Conservation (phyloP, 2,888 invertebrate genomes). For the Drosophila heteroneura region DNA sequence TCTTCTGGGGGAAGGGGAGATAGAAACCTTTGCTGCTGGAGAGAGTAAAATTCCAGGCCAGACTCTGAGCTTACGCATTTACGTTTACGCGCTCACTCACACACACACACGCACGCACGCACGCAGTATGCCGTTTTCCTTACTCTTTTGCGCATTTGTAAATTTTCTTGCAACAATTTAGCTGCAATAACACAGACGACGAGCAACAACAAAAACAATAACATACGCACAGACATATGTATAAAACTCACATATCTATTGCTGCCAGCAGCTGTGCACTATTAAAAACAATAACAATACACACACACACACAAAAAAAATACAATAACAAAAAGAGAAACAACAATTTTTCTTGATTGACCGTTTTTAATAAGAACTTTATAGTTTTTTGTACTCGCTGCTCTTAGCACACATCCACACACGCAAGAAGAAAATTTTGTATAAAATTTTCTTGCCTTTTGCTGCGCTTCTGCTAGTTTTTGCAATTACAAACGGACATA, state of each 20-base stretch:
- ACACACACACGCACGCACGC: constrained; percentile 8
- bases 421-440: constrained; percentile 55
- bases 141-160: constrained; percentile 52
- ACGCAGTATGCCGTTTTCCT: constrained; percentile 40
- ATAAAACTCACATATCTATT: constrained; percentile 52
- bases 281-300: constrained; percentile 52
- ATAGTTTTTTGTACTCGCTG: constrained; percentile 37
- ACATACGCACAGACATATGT: constrained; percentile 16
- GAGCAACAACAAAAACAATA: constrained; percentile 31
- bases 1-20: constrained; percentile 7
- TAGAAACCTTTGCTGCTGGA: constrained; percentile 49
- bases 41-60: constrained; percentile 49
- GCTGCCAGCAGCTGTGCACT: constrained; percentile 57
- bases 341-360: constrained; percentile 32
- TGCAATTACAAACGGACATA: constrained; percentile 69
- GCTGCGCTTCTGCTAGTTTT: constrained; percentile 54
- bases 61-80: constrained; percentile 72
- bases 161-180: constrained; percentile 50
- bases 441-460: constrained; percentile 51
- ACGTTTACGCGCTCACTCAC: constrained; percentile 57
- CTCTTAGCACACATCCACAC: constrained; percentile 31
- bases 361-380: constrained; percentile 35
- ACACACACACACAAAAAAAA: constrained; percentile 23
- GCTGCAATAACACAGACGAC: constrained; percentile 27
- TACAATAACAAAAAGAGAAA: constrained; percentile 45